These are phyloP conservation scores for Tethya wilhelma DNA, from an alignment of 37 sponge, comb jelly and placozoan genomes.

Conservation along the genomic window DNA sequence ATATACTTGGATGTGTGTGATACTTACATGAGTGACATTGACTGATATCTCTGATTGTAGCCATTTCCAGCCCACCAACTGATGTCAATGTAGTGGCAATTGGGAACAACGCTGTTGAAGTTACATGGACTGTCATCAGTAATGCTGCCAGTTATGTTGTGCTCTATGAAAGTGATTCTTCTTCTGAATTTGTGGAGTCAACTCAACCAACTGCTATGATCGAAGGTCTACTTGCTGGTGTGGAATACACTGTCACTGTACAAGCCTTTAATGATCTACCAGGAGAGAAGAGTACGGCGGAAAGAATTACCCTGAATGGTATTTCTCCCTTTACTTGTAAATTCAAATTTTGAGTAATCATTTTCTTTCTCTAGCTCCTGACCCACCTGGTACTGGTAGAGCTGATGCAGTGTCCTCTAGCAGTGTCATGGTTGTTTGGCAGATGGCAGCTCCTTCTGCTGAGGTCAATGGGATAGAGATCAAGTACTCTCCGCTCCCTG, in stretches of 20 bases:
- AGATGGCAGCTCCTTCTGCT: not conserved
- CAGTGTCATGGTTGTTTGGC: slow-evolving; percentile 6
- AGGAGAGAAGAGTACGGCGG: slow-evolving; percentile 4
- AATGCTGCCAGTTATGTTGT: slow-evolving; percentile 20
- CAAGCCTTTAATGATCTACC: slow-evolving; percentile 23
- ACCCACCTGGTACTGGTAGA: slow-evolving; percentile 12
- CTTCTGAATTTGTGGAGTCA: not conserved
- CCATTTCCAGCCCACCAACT: not conserved
- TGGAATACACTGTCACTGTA: slow-evolving; percentile 23
- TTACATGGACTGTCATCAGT: slow-evolving; percentile 36
- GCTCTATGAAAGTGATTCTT: not conserved
- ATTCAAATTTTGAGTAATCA: not conserved
- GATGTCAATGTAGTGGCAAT: not conserved
- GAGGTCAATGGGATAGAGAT: slow-evolving; percentile 3
- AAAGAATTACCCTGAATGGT: slow-evolving; percentile 24
- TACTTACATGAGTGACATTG: too few relatives aligned
- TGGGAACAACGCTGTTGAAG: slow-evolving; percentile 17
- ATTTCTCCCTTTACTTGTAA: not conserved
- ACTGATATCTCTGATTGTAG: too few relatives aligned
- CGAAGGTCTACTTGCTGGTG: not conserved
- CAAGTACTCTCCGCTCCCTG: not conserved
- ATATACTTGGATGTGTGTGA: not conserved
- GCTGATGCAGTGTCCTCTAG: not conserved
- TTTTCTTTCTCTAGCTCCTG: slow-evolving; percentile 15
- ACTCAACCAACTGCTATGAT: slow-evolving; percentile 1